phyloP scores from a whole-genome alignment of 2,888 invertebrate species.

The Eristalis pertinax region DNA sequence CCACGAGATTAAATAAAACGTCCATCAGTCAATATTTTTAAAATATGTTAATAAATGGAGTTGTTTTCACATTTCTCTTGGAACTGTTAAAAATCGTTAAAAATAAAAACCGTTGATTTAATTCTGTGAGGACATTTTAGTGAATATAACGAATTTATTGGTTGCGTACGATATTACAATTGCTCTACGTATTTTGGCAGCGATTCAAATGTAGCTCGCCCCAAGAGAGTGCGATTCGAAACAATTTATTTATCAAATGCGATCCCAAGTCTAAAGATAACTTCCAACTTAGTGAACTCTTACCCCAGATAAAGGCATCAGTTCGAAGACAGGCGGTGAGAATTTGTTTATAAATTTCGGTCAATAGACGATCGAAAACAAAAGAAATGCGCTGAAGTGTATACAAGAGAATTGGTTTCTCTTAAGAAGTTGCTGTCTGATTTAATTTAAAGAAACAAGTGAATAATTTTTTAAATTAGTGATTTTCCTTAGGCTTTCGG shows the following conservation, averaged over 20 bases:
- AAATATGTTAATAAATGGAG: not conserved
- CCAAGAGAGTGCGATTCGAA: slow-evolving; percentile 32
- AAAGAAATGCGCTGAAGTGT: not conserved
- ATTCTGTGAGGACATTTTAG: not conserved
- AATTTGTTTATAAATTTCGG: slow-evolving; percentile 67
- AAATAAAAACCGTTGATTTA: too few species aligned
- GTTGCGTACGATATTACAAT: not conserved
- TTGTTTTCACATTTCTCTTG: not conserved
- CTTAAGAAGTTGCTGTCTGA: not conserved
- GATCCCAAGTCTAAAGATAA: slow-evolving; percentile 65
- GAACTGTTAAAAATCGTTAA: not conserved
- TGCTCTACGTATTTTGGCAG: slow-evolving; percentile 42
- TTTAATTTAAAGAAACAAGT: not conserved
- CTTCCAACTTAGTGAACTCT: slow-evolving; percentile 68
- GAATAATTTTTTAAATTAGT: not conserved
- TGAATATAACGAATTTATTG: not conserved
- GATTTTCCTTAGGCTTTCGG: too few species aligned
- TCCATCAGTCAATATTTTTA: not conserved
- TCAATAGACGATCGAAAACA: slow-evolving; percentile 45
- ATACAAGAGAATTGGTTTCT: not conserved
- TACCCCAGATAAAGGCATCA: slow-evolving; percentile 65
- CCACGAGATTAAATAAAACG: not conserved
- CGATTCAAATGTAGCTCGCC: slow-evolving; percentile 27
- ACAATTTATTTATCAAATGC: slow-evolving; percentile 48
- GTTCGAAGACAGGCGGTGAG: slow-evolving; percentile 36